Evolutionary conservation across 2,113 vertebrate species (phyloP), one percentile per base, ranked within the genome.

Genomic region (Cryptomyrus ogoouensis): DNA sequence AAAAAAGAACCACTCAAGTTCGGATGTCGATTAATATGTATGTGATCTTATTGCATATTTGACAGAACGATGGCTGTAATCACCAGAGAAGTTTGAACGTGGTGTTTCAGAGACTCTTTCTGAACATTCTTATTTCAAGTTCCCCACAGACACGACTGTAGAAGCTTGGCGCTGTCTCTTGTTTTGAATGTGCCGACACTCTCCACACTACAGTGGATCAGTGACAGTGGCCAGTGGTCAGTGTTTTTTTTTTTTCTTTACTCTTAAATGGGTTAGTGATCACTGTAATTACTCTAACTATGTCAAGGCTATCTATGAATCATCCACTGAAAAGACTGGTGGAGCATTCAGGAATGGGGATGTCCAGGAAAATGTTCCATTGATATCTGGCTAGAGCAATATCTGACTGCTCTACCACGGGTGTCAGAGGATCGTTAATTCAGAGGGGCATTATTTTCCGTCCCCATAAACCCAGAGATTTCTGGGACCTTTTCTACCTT

Each of bases 271-370:
- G 49, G 49, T 53, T 80, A 17, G 17, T 56, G 19, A 83, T 89
- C 47, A 80, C 15, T 27, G 66, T 53, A 52, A 10, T 80, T 53
- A 21, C n/a, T 83, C 8, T n/a, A 58, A 42, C 17, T 66, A 10
- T 89, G 21, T 84, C 52, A 85, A 62, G 52, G 50, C 50, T 84
- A 31, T 89, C 50, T 27, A 58, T 89, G 74, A 83, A 89, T 56
- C 35, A 46, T 49, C 42, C 31, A 35, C 31, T 58, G 49, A 58
- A 89, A 44, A 58, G 50, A 39, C 27, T 46, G 13, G 62, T 62
- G 44, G 58, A 9, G 8, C 74, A 35, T 31, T 46, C 9, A 62
- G 53, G 77, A 89, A 62, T 31, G 12, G 27, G 50, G 24, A 53
- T 84, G 21, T 89, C 80, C 52, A 89, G 50, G 89, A 84, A 84